A percentile compares a stretch with the other conserved stretches of the same genome.
These are phyloP conservation scores for Kryptolebias ocellatus DNA, from an alignment of 2,797 vertebrate genomes.

Conservation along the genomic window DNA sequence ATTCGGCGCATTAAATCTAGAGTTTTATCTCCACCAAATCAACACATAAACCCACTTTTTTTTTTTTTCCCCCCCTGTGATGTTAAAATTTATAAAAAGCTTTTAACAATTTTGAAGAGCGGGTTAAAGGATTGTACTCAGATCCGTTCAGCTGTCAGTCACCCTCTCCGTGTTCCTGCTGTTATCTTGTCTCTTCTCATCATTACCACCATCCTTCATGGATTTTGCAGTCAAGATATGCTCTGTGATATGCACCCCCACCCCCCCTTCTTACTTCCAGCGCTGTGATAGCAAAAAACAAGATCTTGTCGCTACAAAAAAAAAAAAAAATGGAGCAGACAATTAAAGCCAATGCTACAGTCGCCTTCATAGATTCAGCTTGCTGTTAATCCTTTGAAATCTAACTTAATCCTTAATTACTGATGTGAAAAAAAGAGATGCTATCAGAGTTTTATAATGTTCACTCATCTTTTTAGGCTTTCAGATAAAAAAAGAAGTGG, in stretches of 20 bases:
- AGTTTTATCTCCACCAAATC: constrained; percentile 59
- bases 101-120: constrained; percentile 58
- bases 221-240: constrained; percentile 78
- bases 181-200: constrained; percentile 81
- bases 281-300: constrained; percentile 68
- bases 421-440: constrained; percentile 49
- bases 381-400: constrained; percentile 76
- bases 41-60: constrained; percentile 45
- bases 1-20: constrained; percentile 41
- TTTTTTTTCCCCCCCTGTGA: constrained; percentile 41
- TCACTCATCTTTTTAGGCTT: constrained; percentile 31
- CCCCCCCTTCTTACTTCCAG: constrained; percentile 46
- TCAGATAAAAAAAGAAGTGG: constrained; percentile 38
- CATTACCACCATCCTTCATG: constrained; percentile 80
- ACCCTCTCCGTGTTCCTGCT: constrained; percentile 76
- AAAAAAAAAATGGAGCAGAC: constrained; percentile 71
- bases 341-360: constrained; percentile 80
- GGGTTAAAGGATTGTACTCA: constrained; percentile 54
- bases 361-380: constrained; percentile 70
- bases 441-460: constrained; percentile 53
- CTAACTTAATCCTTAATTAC: constrained; percentile 72
- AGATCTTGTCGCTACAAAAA: constrained; percentile 73
- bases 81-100: constrained; percentile 63
- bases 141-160: constrained; percentile 71
- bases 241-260: constrained; percentile 69